Evolutionary conservation across 2,797 vertebrate genomes (phyloP), one percentile per base, ranked within the genome.

Genomic region (Semotilus atromaculatus): DNA sequence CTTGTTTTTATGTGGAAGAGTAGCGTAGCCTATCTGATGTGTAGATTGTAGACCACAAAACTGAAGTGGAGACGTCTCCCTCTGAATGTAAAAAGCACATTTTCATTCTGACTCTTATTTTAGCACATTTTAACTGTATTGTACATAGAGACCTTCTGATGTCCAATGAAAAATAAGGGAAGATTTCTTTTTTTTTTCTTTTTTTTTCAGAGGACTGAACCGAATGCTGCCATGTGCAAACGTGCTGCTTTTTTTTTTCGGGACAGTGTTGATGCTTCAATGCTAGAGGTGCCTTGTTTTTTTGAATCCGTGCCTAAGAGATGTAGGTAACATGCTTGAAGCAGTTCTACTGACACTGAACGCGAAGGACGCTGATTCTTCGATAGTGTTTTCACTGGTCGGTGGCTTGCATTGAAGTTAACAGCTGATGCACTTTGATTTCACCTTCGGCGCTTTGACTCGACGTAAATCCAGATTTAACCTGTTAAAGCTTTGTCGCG

Each of bases 221-320:
- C 86, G 90, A 89, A 93, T 89, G 92, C 90, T 93, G 94, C 94
- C 92, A 90, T 93, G 94, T 94, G 91, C 91, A 92, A 91, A 93
- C 90, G 31, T 92, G 91, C 93, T 92, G 91, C 92, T 92, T 93
- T 51, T 81, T 89, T 78, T 64, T 93, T 85, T 86, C 68, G 91
- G 92, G 80, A 90, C 87, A 93, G 93, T 95, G 92, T 94, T 95
- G 92, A 93, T 85, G 94, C 93, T 94, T 94, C 88, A 92, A 92
- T 91, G 94, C 91, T 95, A 93, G 93, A 94, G 94, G 95, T 96
- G 95, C 95, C 95, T 96, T 96, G 93, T 93, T 96, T 60, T 77
- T 66, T 51, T 94, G 4, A 93, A 92, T 93, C 92, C 85, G 95
- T 96, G 94, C 95, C 95, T 95, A 93, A 93, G 92, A 92, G 38